Conservation (phyloP, 1,140 invertebrate species). For the Gonioctena quinquepunctata region DNA sequence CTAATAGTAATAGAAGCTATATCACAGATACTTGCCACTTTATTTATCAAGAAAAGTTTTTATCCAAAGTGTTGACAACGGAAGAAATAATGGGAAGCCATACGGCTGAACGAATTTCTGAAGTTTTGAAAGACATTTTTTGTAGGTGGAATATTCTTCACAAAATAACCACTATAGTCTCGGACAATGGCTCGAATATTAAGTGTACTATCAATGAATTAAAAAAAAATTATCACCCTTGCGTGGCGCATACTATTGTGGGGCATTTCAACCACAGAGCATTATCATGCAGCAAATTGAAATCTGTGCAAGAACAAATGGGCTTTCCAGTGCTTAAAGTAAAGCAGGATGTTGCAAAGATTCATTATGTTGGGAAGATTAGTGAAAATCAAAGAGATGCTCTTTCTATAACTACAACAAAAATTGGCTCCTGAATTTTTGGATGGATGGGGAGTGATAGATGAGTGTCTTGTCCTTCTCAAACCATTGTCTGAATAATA, state of each 20-base stretch:
- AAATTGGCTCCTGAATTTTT: neutral
- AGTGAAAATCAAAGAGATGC: neutral
- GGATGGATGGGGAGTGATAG: neutral
- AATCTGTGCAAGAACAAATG: slow-evolving; percentile 31
- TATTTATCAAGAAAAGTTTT: neutral
- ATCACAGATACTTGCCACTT: slow-evolving; percentile 3
- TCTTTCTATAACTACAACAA: neutral
- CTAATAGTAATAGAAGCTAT: neutral
- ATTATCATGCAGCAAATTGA: slow-evolving; percentile 31
- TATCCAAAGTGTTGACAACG: neutral
- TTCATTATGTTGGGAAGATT: neutral
- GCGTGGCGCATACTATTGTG: slow-evolving; percentile 24
- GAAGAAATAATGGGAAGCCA: slow-evolving; percentile 4
- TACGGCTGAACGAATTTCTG: neutral
- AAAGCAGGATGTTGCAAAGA: slow-evolving; percentile 45
- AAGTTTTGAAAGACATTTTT: neutral
- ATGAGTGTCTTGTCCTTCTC: neutral
- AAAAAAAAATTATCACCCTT: slow-evolving; percentile 47
- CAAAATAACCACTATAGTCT: neutral
- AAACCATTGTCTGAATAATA: neutral
- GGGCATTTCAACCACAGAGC: slow-evolving; percentile 38
- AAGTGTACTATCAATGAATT: slow-evolving; percentile 12
- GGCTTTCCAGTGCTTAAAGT: slow-evolving; percentile 35
- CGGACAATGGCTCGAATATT: neutral
- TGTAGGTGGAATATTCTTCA: neutral